Evolutionary conservation across 2,888 invertebrate genomes (phyloP).

Genomic region (Orchesellides sinensis): DNA sequence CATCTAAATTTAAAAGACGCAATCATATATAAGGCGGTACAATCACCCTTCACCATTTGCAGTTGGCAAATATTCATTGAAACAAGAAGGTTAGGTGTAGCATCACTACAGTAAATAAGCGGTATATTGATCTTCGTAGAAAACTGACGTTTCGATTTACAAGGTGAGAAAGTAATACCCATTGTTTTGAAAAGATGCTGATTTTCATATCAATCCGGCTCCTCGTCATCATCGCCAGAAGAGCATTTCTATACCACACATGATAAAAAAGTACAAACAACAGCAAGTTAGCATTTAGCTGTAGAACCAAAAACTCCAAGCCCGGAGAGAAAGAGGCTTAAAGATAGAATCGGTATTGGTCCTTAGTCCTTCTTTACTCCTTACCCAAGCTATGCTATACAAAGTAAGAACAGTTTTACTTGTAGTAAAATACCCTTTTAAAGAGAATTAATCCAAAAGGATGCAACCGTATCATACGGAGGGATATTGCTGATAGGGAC

Average conservation of each 20-base stretch:
- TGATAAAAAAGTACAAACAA: not conserved
- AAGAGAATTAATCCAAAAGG: constrained; percentile 7
- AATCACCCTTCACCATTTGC: too few species aligned
- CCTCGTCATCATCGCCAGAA: constrained; percentile 13
- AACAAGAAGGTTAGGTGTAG: too few species aligned
- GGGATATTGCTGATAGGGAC: not conserved
- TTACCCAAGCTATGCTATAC: constrained; percentile 46
- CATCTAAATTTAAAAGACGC: too few species aligned
- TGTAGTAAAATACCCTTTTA: constrained; percentile 38
- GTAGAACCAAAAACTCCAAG: constrained; percentile 16
- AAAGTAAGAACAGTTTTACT: constrained; percentile 3
- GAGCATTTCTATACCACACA: not conserved
- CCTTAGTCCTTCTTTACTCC: constrained; percentile 48
- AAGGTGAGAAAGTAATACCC: too few species aligned
- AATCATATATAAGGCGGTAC: too few species aligned
- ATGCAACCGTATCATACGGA: constrained; percentile 11
- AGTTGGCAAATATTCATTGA: too few species aligned
- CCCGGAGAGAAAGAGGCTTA: constrained; percentile 45
- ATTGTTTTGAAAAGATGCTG: constrained; percentile 16
- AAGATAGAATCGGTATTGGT: constrained; percentile 39
- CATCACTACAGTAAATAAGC: too few species aligned
- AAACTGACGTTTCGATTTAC: too few species aligned
- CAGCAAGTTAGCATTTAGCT: constrained; percentile 21
- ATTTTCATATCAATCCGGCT: constrained; percentile 47
- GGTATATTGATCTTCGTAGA: too few species aligned